Evolutionary conservation across 2,113 vertebrate species (phyloP).

Genomic region (Paramisgurnus dabryanus): DNA sequence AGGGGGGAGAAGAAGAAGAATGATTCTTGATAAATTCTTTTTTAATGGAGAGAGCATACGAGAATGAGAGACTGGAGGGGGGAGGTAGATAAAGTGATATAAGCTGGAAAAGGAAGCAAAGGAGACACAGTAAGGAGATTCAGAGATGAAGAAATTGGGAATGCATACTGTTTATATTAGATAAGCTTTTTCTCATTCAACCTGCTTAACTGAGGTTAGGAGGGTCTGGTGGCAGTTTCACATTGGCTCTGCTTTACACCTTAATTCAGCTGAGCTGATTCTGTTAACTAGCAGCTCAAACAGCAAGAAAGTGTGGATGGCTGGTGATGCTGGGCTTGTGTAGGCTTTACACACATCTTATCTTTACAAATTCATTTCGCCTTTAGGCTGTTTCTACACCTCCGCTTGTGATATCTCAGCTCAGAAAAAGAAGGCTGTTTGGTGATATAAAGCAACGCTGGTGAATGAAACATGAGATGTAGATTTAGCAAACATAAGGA

Average conservation of each 20-base stretch:
- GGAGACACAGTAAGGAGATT: neutral
- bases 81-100: slow-evolving; percentile 9
- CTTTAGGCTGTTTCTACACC: slow-evolving; percentile 16
- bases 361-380: slow-evolving; percentile 12
- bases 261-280: slow-evolving; percentile 41
- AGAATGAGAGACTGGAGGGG: slow-evolving; percentile 17
- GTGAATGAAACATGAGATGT: slow-evolving; percentile 30
- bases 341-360: neutral
- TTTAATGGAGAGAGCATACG: slow-evolving; percentile 37
- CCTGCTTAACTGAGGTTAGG: slow-evolving; percentile 11
- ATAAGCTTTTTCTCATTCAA: slow-evolving; percentile 14
- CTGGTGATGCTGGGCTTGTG: slow-evolving; percentile 3
- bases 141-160: neutral
- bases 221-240: slow-evolving; percentile 23
- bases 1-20: slow-evolving; percentile 11
- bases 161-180: slow-evolving; percentile 4
- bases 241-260: neutral
- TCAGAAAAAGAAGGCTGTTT: slow-evolving; percentile 19
- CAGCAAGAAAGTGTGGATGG: neutral
- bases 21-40: slow-evolving; percentile 43
- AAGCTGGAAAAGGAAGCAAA: neutral
- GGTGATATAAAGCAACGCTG: slow-evolving; percentile 9
- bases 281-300: slow-evolving; percentile 10
- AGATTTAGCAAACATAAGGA: slow-evolving; percentile 6
- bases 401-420: slow-evolving; percentile 18